Evolutionary conservation across 2,797 vertebrate genomes (phyloP).

Genomic region (Nyctibius grandis): DNA sequence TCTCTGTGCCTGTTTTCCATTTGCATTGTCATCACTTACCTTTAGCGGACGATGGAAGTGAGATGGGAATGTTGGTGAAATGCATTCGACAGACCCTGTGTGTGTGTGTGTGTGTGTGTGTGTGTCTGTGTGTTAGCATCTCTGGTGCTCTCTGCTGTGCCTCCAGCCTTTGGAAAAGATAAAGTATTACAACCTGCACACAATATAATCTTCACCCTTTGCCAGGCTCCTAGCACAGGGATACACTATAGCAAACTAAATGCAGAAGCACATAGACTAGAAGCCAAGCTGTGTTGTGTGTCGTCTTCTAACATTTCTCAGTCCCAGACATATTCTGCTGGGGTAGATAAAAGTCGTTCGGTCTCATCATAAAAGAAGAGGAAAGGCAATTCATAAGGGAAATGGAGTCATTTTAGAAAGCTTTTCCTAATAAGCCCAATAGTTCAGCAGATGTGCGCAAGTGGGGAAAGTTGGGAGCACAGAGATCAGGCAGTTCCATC

Average conservation of each 20-base stretch:
- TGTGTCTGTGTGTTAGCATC: too few relatives aligned
- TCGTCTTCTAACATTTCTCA: background rate
- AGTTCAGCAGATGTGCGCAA: constrained; percentile 31
- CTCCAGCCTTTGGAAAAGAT: background rate
- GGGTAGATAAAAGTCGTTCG: constrained; percentile 5
- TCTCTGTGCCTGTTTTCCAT: constrained; percentile 41
- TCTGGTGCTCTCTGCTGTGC: background rate
- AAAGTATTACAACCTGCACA: background rate
- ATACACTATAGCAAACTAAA: background rate
- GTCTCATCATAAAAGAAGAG: background rate
- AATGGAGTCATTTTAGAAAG: constrained; percentile 43
- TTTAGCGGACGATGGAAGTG: constrained; percentile 29
- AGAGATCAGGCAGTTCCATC: constrained; percentile 41
- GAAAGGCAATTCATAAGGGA: constrained; percentile 21
- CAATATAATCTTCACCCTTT: background rate
- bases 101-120: too few relatives aligned
- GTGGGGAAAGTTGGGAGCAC: constrained; percentile 1
- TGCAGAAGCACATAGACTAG: background rate
- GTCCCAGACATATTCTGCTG: background rate
- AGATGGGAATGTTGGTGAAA: constrained; percentile 26
- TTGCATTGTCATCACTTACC: constrained; percentile 65
- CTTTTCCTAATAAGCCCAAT: constrained; percentile 19
- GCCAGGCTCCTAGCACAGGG: background rate
- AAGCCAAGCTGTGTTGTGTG: background rate
- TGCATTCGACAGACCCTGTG: background rate